These are phyloP conservation scores for Drosophila prolongata DNA, from an alignment of 2,888 invertebrate species.

Conservation along the genomic window DNA sequence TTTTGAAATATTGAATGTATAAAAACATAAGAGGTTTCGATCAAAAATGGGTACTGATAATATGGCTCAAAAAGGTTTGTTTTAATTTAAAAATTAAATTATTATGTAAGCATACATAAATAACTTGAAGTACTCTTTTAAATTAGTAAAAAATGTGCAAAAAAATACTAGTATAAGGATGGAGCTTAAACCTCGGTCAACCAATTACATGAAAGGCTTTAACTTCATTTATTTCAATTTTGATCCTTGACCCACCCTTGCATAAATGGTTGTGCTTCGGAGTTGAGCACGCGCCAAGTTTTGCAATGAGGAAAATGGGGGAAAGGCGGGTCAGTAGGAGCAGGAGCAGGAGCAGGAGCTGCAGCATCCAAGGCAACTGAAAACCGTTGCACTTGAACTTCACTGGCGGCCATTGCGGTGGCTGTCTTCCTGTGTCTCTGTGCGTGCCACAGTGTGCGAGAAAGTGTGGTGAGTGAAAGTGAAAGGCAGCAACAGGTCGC, in stretches of 20 bases:
- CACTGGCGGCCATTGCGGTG: constrained; percentile 58
- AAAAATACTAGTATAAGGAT: too few species aligned
- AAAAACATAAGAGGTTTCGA: too few species aligned
- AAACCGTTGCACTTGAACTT: constrained; percentile 81
- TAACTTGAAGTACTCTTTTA: too few species aligned
- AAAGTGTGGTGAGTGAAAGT: constrained; percentile 60
- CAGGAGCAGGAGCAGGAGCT: constrained; percentile 15
- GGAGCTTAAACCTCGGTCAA: too few species aligned
- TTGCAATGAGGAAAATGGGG: constrained; percentile 18
- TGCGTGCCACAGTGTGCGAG: constrained; percentile 17
- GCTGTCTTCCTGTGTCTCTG: constrained; percentile 22
- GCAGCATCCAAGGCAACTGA: constrained; percentile 46
- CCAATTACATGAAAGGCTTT: too few species aligned
- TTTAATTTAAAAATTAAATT: too few species aligned
- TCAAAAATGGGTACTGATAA: too few species aligned
- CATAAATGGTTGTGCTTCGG: constrained; percentile 29
- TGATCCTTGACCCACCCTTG: constrained; percentile 10
- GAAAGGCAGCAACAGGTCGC: constrained; percentile 77
- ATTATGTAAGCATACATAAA: too few species aligned
- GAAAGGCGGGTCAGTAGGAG: constrained; percentile 10
- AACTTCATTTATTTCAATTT: neutral
- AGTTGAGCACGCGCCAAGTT: constrained; percentile 59
- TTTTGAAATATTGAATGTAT: too few species aligned
- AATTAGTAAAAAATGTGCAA: too few species aligned
- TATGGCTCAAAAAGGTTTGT: too few species aligned